Evolutionary conservation across 2,888 invertebrate species (phyloP).

Genomic region (Chironomus tentans): DNA sequence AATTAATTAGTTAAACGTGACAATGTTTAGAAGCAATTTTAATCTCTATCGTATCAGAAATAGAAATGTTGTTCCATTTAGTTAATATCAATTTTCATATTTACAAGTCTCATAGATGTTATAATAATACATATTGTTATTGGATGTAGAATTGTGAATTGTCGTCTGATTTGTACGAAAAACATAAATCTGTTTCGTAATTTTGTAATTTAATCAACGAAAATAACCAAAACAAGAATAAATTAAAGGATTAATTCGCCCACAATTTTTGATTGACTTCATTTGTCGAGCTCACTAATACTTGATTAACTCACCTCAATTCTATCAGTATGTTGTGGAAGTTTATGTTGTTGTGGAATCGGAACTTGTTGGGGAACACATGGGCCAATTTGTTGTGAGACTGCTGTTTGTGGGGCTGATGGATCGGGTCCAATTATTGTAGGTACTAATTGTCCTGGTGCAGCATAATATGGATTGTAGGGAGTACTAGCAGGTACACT

Average conservation of each 20-base stretch:
- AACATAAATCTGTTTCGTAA: no score
- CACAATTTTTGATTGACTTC: neutral
- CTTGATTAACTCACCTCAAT: constrained; percentile 71
- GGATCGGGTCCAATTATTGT: constrained; percentile 75
- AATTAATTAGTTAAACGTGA: constrained; percentile 8
- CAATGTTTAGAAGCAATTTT: neutral
- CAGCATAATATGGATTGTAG: constrained; percentile 77
- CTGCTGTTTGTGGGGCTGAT: constrained; percentile 58
- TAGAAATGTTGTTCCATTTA: no score
- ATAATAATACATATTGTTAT: no score
- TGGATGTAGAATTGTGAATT: no score
- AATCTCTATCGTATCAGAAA: neutral
- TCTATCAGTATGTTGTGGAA: constrained; percentile 81
- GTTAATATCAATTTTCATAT: no score
- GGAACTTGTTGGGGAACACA: constrained; percentile 69
- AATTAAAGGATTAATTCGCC: neutral
- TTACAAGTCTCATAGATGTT: no score
- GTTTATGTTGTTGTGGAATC: constrained; percentile 79
- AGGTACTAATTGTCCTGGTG: constrained; percentile 80
- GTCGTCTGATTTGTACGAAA: no score
- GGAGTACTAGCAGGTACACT: constrained; percentile 78
- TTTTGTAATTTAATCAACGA: no score
- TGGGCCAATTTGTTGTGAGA: constrained; percentile 47
- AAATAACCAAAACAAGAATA: neutral
- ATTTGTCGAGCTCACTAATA: neutral